Base-by-base conservation (phyloP, 2,797 vertebrate genomes). In the Heteromormyrus szaboi region DNA sequence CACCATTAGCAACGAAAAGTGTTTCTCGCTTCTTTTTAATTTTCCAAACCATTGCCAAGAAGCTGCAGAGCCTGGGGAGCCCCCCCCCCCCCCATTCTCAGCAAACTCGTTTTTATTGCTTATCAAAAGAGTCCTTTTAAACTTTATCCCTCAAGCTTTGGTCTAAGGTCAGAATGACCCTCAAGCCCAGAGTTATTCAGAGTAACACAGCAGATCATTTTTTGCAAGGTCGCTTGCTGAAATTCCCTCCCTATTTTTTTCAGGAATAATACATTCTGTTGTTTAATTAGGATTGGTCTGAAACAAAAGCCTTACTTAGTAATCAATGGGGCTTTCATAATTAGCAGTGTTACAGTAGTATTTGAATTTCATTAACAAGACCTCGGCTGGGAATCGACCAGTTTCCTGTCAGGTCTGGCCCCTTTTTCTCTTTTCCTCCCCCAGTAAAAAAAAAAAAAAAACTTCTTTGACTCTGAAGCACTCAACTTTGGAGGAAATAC, bases 21-120 rank as follows among this genome's bases (percentile, higher is more conserved):
- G 50, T 56, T 37, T 56, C 22, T 33, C 1, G 1, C 1, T 41
- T 86, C 33, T 54, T 56, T 56, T 86, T 53, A 56, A 54, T 56
- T 54, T 86, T 53, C 50, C 25, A 17, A 53, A 56, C 11, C 25
- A 19, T 90, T 90, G 89, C 85, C 89, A 54, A 86, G 50, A 9
- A 29, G 48, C 50, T 9, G 5, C 50, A 86, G 48, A 50, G 37
- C 19, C 22, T 1, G 0, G 50, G 54, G 50, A 19, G 33, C 22
- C 25, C 44, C 46, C 1, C 2, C 9, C 29, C 51, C 29, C 50
- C 50, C 50, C 5, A 0, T 54, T 33, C 9, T 85, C 1, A 2
- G 29, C 4, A 48, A 17, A 53, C 50, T 56, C 8, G 29, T 50
- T 54, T 37, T 86, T 25, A 56, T 86, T 37, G 17, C 79, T 22